These are phyloP conservation scores for Myxocyprinus asiaticus DNA, from an alignment of 2,113 vertebrate genomes.

Conservation along the genomic window DNA sequence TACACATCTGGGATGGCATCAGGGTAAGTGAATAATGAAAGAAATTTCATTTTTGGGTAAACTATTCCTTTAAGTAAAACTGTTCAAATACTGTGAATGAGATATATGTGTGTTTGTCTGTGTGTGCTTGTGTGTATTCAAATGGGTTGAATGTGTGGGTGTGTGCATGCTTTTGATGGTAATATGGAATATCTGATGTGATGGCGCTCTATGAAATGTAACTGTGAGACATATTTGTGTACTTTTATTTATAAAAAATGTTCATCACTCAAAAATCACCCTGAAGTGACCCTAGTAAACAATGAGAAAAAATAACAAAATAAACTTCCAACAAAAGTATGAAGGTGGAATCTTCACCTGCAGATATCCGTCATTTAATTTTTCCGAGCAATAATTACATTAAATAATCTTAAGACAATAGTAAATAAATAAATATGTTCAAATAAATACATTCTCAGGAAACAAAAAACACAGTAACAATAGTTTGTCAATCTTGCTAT, in stretches of 20 bases:
- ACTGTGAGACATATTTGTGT: constrained; percentile 20
- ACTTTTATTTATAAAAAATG: constrained; percentile 61
- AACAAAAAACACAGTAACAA: neutral
- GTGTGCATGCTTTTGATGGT: neutral
- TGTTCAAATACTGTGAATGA: neutral
- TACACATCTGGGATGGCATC: too few relatives aligned
- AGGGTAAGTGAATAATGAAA: too few relatives aligned
- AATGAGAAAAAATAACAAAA: too few relatives aligned
- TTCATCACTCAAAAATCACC: constrained; percentile 44
- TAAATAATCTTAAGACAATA: constrained; percentile 11
- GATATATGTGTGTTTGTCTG: neutral
- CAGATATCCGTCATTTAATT: neutral
- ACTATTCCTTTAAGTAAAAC: too few relatives aligned
- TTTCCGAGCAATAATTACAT: neutral
- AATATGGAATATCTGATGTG: neutral
- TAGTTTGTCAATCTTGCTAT: neutral
- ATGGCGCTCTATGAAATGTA: constrained; percentile 28
- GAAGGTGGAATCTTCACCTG: neutral
- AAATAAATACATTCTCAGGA: constrained; percentile 29
- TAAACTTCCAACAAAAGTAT: too few relatives aligned
- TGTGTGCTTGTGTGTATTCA: neutral
- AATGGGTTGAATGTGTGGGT: neutral
- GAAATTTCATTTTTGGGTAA: too few relatives aligned
- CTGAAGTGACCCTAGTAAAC: neutral
- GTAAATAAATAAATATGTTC: constrained; percentile 41